These are phyloP conservation scores for Cheilosia variabilis DNA, from an alignment of 2,888 invertebrate genomes.

Conservation along the genomic window DNA sequence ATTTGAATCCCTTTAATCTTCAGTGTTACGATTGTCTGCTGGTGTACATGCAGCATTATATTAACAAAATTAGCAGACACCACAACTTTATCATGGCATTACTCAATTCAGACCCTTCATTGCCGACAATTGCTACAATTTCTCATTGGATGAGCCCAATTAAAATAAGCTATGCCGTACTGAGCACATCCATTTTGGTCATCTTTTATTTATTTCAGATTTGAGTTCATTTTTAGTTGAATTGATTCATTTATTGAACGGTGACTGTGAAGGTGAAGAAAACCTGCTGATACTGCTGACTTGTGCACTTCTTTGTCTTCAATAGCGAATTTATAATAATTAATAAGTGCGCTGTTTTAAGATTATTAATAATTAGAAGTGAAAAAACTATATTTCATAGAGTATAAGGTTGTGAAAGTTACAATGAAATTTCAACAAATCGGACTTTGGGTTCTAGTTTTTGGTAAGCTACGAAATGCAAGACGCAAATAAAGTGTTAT, in stretches of 20 bases:
- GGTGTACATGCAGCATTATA: too few species aligned
- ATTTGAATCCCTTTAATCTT: too few species aligned
- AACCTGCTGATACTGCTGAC: slow-evolving; percentile 4
- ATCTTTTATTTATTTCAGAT: slow-evolving; percentile 6
- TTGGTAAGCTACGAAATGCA: slow-evolving; percentile 31
- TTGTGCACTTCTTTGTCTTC: slow-evolving; percentile 37
- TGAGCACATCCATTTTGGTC: too few species aligned
- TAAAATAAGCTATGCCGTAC: too few species aligned
- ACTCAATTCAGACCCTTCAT: too few species aligned
- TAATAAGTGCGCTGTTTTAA: not conserved
- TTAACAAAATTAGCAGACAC: too few species aligned
- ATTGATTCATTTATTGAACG: not conserved
- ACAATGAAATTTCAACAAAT: slow-evolving; percentile 41
- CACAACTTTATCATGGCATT: too few species aligned
- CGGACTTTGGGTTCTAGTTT: slow-evolving; percentile 47
- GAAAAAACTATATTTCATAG: not conserved
- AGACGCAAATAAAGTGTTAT: slow-evolving; percentile 24
- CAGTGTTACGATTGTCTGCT: too few species aligned
- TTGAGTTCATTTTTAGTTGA: not conserved
- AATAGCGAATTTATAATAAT: not conserved
- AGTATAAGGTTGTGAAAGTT: not conserved
- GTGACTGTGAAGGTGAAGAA: not conserved
- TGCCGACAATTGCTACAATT: too few species aligned
- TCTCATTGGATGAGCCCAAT: too few species aligned
- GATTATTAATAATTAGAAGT: not conserved